Evolutionary conservation across 2,888 invertebrate genomes (phyloP).

Genomic region (Epistrophe eligans): DNA sequence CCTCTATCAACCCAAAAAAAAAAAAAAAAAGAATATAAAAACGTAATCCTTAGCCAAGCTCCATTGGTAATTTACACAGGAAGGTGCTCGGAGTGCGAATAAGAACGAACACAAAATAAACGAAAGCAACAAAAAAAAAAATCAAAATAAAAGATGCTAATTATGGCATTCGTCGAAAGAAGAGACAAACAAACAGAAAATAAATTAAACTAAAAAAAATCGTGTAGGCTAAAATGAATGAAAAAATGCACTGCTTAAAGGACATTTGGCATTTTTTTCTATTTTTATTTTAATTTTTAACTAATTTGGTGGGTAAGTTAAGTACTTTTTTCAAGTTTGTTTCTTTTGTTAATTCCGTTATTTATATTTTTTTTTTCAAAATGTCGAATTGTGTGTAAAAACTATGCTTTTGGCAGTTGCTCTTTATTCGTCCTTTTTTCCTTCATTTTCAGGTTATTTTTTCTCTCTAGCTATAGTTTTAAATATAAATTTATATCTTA

Average conservation of each 20-base stretch:
- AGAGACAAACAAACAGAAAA: constrained; percentile 55
- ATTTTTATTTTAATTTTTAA: constrained; percentile 29
- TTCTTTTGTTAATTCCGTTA: constrained; percentile 17
- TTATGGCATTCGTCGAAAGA: constrained; percentile 67
- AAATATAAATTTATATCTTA: constrained; percentile 57
- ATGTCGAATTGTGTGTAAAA: constrained; percentile 28
- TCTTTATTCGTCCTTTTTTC: constrained; percentile 1
- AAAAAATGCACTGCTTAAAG: constrained; percentile 6
- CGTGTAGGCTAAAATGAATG: neutral
- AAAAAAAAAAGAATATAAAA: too few relatives aligned
- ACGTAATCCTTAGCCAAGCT: constrained; percentile 66
- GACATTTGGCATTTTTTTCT: constrained; percentile 24
- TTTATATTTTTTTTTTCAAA: constrained; percentile 4
- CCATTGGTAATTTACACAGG: constrained; percentile 64
- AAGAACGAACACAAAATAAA: constrained; percentile 13
- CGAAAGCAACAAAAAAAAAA: constrained; percentile 23
- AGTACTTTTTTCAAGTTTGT: constrained; percentile 36
- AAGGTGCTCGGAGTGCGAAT: constrained; percentile 61
- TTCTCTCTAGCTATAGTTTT: neutral
- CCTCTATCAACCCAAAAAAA: constrained; percentile 35
- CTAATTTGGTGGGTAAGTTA: constrained; percentile 68
- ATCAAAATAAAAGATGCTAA: constrained; percentile 71
- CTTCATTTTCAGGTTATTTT: neutral
- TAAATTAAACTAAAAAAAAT: neutral
- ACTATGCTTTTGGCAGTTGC: constrained; percentile 60